These are phyloP conservation scores for Coenobita brevimanus DNA, from an alignment of 1,140 invertebrate genomes.

Conservation along the genomic window DNA sequence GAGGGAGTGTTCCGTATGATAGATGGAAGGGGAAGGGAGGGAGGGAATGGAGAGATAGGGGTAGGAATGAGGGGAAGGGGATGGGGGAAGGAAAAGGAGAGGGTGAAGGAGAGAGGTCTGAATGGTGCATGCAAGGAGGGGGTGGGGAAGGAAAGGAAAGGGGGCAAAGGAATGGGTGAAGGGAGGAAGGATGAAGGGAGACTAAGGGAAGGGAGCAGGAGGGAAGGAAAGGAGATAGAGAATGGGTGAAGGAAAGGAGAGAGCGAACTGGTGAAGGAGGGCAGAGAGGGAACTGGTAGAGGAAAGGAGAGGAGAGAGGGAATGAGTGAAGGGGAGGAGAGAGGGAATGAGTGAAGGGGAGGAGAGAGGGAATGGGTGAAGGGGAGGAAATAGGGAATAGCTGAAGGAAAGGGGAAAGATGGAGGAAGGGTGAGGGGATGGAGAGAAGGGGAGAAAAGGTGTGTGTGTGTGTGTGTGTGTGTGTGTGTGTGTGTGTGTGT, in stretches of 20 bases:
- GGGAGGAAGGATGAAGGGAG: background rate
- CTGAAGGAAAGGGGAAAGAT: no score
- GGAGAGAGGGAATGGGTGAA: no score
- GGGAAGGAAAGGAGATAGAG: background rate
- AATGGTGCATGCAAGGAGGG: no score
- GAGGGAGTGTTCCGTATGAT: background rate
- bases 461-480: no score
- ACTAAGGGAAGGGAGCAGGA: background rate
- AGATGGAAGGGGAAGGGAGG: background rate
- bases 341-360: no score
- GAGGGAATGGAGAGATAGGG: background rate
- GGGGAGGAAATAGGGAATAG: no score
- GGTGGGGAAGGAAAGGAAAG: background rate
- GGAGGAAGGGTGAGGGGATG: no score
- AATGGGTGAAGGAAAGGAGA: background rate
- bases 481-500: no score
- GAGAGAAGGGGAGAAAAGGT: no score
- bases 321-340: no score
- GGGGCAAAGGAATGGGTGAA: background rate
- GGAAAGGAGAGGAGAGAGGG: background rate
- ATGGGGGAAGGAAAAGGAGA: background rate
- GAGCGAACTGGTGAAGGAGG: background rate
- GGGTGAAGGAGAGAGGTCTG: background rate
- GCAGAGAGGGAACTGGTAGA: background rate
- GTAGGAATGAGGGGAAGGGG: background rate